Evolutionary conservation across 2,888 invertebrate genomes (phyloP).

Genomic region (Drosophila borborema): DNA sequence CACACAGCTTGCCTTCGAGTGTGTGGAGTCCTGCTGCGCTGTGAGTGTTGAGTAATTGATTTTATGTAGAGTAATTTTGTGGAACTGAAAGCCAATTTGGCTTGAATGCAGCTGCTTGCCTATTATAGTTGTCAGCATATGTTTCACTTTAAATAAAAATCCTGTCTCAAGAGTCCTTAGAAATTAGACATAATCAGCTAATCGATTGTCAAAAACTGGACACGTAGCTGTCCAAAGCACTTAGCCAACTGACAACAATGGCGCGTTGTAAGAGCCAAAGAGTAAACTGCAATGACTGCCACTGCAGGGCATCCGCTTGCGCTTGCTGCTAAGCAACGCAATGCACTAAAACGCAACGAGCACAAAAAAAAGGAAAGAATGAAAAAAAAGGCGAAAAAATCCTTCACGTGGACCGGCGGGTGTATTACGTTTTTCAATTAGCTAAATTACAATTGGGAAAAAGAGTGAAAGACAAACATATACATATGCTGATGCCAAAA

Average conservation of each 20-base stretch:
- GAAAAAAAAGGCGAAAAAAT: constrained; percentile 2
- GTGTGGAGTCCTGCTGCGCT: constrained; percentile 22
- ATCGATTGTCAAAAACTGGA: constrained; percentile 28
- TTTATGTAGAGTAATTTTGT: constrained; percentile 24
- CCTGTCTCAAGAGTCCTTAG: background rate
- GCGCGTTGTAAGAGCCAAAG: constrained; percentile 33
- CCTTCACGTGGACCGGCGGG: constrained; percentile 68
- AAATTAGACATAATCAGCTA: constrained; percentile 35
- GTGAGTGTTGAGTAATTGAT: constrained; percentile 46
- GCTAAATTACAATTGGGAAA: constrained; percentile 79
- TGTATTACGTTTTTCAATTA: constrained; percentile 84
- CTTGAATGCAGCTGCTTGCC: background rate
- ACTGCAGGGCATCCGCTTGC: constrained; percentile 34
- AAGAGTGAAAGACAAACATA: constrained; percentile 6
- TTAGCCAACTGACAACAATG: constrained; percentile 31
- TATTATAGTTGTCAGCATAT: too few relatives aligned
- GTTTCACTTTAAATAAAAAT: background rate
- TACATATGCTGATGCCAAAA: constrained; percentile 22
- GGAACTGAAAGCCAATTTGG: constrained; percentile 27
- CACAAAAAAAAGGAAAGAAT: background rate
- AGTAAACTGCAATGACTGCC: constrained; percentile 35
- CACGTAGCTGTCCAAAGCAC: constrained; percentile 30
- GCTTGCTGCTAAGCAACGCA: constrained; percentile 31
- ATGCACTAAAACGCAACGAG: constrained; percentile 30
- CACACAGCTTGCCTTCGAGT: constrained; percentile 1